phyloP scores from a whole-genome alignment of 2,113 vertebrate genomes.

The Caranx melampygus region DNA sequence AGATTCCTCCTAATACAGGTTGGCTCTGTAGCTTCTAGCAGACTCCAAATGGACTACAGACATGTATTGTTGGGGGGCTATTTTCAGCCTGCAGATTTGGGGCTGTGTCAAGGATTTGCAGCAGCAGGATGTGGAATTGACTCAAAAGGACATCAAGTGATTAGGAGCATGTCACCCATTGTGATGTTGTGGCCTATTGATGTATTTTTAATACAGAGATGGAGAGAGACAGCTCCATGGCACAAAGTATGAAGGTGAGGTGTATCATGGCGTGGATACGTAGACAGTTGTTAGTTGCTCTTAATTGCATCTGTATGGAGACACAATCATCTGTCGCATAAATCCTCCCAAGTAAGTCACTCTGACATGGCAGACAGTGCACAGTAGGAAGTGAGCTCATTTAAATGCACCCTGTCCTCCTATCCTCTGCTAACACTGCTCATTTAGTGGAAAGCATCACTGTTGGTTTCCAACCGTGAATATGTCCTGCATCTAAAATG shows the following conservation, averaged over 20 bases:
- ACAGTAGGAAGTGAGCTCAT: slow-evolving; percentile 13
- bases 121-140: background rate
- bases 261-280: background rate
- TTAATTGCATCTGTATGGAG: slow-evolving; percentile 5
- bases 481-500: background rate
- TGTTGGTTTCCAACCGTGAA: background rate
- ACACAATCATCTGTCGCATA: slow-evolving; percentile 8
- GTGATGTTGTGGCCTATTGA: background rate
- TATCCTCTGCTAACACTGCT: background rate
- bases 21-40: background rate
- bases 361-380: slow-evolving; percentile 20
- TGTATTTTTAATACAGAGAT: background rate
- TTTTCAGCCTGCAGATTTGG: slow-evolving; percentile 4
- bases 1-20: background rate
- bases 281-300: background rate
- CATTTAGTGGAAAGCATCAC: slow-evolving; percentile 9
- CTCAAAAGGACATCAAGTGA: background rate
- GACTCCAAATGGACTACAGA: background rate
- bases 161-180: background rate
- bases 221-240: background rate
- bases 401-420: slow-evolving; percentile 13
- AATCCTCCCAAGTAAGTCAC: slow-evolving; percentile 29
- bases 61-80: background rate
- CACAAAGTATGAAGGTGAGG: no score
- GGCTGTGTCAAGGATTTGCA: background rate